Evolutionary conservation across 2,888 invertebrate genomes (phyloP).

Genomic region (Apodemia hepburni): DNA sequence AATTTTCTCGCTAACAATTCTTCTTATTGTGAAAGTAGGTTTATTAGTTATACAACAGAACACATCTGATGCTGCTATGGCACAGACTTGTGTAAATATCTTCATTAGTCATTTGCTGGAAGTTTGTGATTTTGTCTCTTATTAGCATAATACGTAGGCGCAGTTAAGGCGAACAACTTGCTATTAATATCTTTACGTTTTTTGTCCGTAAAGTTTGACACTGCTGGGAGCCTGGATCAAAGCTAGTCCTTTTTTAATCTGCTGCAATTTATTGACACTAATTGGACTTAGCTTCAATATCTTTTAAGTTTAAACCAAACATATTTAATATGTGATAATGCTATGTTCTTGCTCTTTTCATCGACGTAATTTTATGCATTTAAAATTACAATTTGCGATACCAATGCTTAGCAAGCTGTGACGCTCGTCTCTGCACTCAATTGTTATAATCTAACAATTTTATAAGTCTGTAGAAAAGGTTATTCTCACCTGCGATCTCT

Average conservation of each 20-base stretch:
- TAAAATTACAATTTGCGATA: neutral
- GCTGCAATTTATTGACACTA: neutral
- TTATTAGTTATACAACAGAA: neutral
- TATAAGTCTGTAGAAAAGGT: neutral
- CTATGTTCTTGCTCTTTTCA: too few species aligned
- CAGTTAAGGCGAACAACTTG: neutral
- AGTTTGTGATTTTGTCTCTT: neutral
- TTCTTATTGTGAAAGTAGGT: slow-evolving; percentile 9
- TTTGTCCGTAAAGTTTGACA: neutral
- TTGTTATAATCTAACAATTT: neutral
- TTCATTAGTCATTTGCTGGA: neutral
- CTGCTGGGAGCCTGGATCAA: neutral
- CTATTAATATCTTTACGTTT: neutral
- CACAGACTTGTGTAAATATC: neutral
- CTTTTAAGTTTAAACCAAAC: too few species aligned
- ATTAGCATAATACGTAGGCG: neutral
- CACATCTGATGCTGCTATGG: neutral
- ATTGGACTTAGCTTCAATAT: too few species aligned
- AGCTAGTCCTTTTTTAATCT: neutral
- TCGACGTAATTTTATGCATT: too few species aligned
- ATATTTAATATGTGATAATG: too few species aligned
- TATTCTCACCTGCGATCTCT: neutral
- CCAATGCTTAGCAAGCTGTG: neutral
- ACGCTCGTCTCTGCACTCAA: too few species aligned
- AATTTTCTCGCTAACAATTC: neutral